phyloP scores from a whole-genome alignment of 2,888 invertebrate species.

The Theodoxus fluviatilis region DNA sequence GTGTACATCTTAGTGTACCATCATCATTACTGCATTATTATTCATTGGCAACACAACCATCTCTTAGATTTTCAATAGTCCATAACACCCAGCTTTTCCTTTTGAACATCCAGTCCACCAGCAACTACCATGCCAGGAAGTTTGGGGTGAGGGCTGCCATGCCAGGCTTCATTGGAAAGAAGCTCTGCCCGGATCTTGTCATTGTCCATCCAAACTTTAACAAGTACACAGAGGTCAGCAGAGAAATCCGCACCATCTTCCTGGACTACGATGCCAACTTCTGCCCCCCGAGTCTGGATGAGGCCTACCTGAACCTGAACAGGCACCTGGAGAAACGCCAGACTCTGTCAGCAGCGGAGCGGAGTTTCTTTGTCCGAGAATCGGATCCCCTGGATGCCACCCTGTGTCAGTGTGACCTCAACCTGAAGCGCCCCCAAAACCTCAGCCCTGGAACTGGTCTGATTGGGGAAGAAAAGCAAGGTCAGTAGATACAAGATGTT shows the following conservation, averaged over 20 bases:
- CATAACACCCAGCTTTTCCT: too few relatives aligned
- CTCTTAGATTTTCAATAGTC: too few relatives aligned
- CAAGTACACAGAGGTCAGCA: constrained; percentile 68
- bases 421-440: too few relatives aligned
- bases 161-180: constrained; percentile 72
- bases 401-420: constrained; percentile 32
- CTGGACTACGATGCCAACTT: constrained; percentile 69
- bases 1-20: too few relatives aligned
- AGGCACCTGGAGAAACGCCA: constrained; percentile 61
- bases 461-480: too few relatives aligned
- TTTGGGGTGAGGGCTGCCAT: constrained; percentile 73
- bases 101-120: constrained; percentile 68
- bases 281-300: constrained; percentile 69
- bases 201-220: constrained; percentile 69
- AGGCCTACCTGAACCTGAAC: constrained; percentile 71
- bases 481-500: too few relatives aligned
- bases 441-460: too few relatives aligned
- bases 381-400: constrained; percentile 31
- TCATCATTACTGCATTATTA: too few relatives aligned
- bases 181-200: constrained; percentile 70
- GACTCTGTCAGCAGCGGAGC: constrained; percentile 35
- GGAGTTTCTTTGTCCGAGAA: constrained; percentile 47
- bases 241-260: constrained; percentile 65
- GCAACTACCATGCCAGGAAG: constrained; percentile 71
- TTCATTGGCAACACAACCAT: too few relatives aligned